A percentile compares a stretch with the other conserved stretches of the same genome.
Evolutionary conservation across 2,113 vertebrate species (phyloP).

Genomic region (Mellivora capensis): DNA sequence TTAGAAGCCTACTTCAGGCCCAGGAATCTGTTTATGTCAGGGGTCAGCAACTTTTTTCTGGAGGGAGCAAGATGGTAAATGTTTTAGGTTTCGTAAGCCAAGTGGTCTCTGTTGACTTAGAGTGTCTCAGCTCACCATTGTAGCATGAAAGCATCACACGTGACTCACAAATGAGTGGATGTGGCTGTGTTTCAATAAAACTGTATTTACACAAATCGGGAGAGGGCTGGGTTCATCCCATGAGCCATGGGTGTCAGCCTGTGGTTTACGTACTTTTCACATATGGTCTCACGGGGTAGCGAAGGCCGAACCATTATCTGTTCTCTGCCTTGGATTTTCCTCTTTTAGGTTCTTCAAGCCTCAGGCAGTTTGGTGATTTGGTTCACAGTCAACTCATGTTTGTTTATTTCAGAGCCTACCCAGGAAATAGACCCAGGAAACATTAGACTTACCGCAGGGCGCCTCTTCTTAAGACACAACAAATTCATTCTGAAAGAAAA

Average conservation of each 20-base stretch:
- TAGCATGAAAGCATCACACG: background rate
- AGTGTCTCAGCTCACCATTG: background rate
- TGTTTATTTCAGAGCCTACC: background rate
- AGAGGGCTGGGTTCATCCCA: background rate
- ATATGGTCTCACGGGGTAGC: background rate
- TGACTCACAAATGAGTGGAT: background rate
- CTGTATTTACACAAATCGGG: background rate
- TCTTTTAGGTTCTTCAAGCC: background rate
- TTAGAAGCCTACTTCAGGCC: background rate
- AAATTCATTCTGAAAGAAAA: background rate
- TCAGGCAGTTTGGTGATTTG: background rate
- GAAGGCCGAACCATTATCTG: background rate
- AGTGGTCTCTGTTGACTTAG: background rate
- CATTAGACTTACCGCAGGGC: background rate
- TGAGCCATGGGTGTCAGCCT: background rate
- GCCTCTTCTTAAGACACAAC: background rate
- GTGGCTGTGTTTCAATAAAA: background rate
- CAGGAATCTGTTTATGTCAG: background rate
- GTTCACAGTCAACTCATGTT: rapidly evolving
- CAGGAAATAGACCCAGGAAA: background rate
- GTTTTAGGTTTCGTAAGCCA: background rate
- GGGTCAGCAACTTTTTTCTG: background rate
- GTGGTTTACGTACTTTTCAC: background rate
- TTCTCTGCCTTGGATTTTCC: background rate
- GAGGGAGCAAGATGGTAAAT: background rate